Evolutionary conservation across 2,888 invertebrate species (phyloP).

Genomic region (Halictus ligatus): DNA sequence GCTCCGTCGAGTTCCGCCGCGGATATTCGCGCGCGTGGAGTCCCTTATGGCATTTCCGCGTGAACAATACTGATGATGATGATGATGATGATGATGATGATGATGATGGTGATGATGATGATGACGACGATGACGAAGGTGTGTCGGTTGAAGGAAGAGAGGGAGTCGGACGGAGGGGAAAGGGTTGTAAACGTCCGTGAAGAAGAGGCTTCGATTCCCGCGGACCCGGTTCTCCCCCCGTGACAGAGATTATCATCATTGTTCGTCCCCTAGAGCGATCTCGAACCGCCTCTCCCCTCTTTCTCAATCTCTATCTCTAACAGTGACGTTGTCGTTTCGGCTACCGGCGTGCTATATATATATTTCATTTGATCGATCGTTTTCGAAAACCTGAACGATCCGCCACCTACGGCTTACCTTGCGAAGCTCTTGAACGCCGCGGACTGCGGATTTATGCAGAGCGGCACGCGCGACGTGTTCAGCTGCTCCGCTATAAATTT

Average conservation of each 20-base stretch:
- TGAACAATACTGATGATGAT: not conserved
- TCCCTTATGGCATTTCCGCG: not conserved
- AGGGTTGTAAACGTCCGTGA: constrained; percentile 6
- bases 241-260: not conserved
- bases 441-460: constrained; percentile 99
- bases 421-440: constrained; percentile 99
- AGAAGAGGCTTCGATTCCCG: constrained; percentile 39
- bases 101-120: not conserved
- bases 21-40: not conserved
- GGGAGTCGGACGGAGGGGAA: constrained; percentile 4
- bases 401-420: constrained; percentile 90
- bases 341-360: not conserved
- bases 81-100: not conserved
- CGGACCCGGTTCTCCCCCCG: constrained; percentile 16
- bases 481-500: constrained; percentile 99
- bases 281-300: constrained; percentile 16
- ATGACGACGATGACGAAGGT: not conserved
- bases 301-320: constrained; percentile 7
- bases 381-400: constrained; percentile 47
- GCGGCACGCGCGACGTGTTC: constrained; percentile 97
- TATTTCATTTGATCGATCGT: constrained; percentile 37
- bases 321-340: not conserved
- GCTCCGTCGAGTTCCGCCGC: not conserved
- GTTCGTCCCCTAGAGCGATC: not conserved
- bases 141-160: not conserved